Percentiles rank a stretch among this genome's conserved stretches.
phyloP scores from a whole-genome alignment of 2,113 vertebrate species.

The Rhinoderma darwinii region DNA sequence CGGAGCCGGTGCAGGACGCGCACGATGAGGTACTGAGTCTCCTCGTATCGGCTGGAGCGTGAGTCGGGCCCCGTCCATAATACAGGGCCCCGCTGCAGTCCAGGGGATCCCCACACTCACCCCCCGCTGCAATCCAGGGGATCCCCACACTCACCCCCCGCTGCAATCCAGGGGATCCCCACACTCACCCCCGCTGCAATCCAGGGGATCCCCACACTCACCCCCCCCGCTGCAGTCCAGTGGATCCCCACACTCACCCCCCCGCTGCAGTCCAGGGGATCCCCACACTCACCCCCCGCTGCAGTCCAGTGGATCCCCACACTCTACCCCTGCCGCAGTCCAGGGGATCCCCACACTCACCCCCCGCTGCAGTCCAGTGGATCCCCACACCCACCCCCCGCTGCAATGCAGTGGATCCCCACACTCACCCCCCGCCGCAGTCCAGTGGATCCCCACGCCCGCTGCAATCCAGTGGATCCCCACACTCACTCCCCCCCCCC shows the following conservation, averaged over 20 bases:
- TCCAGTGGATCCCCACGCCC: no score
- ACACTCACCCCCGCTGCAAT: neutral
- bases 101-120: neutral
- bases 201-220: neutral
- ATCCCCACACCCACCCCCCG: neutral
- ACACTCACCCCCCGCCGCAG: neutral
- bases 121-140: neutral
- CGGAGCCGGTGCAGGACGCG: neutral
- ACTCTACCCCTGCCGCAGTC: neutral
- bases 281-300: neutral
- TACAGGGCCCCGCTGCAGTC: neutral
- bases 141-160: neutral
- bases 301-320: neutral
- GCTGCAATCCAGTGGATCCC: neutral
- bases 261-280: neutral
- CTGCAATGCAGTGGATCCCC: neutral
- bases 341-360: neutral
- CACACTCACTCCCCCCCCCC: neutral
- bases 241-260: constrained; percentile 16
- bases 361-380: neutral
- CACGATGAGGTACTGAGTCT: constrained; percentile 48
- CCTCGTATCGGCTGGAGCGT: neutral
- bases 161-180: neutral
- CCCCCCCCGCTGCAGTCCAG: neutral
- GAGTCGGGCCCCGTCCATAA: neutral